Evolutionary conservation across 2,113 vertebrate genomes (phyloP).

Genomic region (Ageneiosus marmoratus): DNA sequence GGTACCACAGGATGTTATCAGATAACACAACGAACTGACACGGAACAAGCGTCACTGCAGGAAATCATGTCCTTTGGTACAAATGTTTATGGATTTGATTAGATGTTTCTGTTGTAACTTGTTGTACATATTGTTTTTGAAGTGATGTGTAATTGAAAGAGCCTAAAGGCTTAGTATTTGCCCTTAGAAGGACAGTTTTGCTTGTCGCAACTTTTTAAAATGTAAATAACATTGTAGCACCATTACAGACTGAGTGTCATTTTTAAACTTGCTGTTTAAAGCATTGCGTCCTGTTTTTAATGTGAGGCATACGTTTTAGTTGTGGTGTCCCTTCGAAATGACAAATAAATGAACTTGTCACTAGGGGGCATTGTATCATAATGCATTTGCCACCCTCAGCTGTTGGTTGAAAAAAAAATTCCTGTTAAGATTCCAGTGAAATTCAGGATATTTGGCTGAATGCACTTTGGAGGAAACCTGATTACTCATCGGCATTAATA

Average conservation of each 20-base stretch:
- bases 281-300: not conserved
- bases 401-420: not conserved
- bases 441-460: not conserved
- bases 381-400: not conserved
- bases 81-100: not conserved
- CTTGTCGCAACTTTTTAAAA: not conserved
- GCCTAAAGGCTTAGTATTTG: not conserved
- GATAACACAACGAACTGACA: conserved; percentile 11
- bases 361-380: conserved; percentile 41
- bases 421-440: not conserved
- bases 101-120: conserved; percentile 9
- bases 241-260: not conserved
- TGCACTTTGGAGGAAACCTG: not conserved
- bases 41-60: not conserved
- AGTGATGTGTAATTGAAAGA: not conserved
- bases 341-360: conserved; percentile 18
- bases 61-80: not conserved
- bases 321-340: not conserved
- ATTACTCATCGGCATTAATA: not conserved
- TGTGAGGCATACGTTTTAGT: not conserved
- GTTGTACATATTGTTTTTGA: conserved; percentile 34
- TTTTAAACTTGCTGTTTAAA: conserved; percentile 21
- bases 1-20: conserved; percentile 65
- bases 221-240: conserved; percentile 39
- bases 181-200: not conserved